Percentiles rank a stretch among this genome's conserved stretches.
These are phyloP conservation scores for Papilio polytes DNA, from an alignment of 1,140 invertebrate genomes.

Conservation along the genomic window DNA sequence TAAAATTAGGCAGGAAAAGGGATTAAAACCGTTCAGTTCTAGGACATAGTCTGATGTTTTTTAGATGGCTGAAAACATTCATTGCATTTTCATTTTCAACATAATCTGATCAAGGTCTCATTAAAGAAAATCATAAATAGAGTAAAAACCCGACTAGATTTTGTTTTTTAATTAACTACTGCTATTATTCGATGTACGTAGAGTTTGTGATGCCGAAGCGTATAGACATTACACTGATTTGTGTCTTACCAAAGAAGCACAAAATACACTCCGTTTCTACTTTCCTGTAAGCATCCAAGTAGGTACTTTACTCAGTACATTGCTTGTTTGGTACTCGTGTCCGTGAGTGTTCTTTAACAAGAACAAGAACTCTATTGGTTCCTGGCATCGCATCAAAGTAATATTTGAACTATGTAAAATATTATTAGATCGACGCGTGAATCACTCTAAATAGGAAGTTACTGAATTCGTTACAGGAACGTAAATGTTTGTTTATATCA, in stretches of 20 bases:
- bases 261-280: neutral
- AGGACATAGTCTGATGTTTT: no score
- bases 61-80: no score
- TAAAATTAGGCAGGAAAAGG: no score
- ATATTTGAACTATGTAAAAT: constrained; percentile 30
- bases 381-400: constrained; percentile 35
- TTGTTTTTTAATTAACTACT: no score
- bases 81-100: no score
- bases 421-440: constrained; percentile 34
- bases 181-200: no score
- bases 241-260: neutral
- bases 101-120: no score
- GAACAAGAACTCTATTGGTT: constrained; percentile 24
- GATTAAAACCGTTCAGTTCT: no score
- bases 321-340: neutral
- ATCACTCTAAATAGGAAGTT: constrained; percentile 37
- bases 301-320: neutral
- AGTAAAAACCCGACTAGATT: no score
- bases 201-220: no score
- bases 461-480: constrained; percentile 31
- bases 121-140: no score
- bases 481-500: constrained; percentile 16
- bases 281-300: neutral
- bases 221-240: no score
- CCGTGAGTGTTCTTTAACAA: constrained; percentile 25